Conservation (phyloP, 1,140 invertebrate species). For the Papilio polyxenes region DNA sequence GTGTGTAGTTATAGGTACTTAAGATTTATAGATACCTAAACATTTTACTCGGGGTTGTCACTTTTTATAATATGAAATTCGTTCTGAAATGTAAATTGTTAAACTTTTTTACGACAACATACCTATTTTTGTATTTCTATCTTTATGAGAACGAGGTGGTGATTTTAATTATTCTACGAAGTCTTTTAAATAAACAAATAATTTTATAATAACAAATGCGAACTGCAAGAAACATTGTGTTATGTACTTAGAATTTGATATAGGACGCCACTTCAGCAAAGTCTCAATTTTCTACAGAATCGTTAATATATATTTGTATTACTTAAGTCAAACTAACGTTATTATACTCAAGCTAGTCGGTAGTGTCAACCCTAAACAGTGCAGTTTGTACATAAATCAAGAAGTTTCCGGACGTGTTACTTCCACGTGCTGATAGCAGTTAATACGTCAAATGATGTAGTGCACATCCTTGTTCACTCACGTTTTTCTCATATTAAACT, state of each 20-base stretch:
- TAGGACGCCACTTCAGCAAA: background rate
- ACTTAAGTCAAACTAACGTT: background rate
- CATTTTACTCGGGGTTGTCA: background rate
- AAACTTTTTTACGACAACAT: too few species aligned
- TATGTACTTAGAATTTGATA: too few species aligned
- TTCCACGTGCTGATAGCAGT: slow-evolving; percentile 62
- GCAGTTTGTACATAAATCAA: slow-evolving; percentile 29
- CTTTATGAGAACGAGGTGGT: too few species aligned
- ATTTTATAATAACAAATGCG: too few species aligned
- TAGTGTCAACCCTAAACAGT: background rate
- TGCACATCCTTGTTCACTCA: slow-evolving; percentile 53
- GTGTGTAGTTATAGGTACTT: background rate
- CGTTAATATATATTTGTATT: background rate
- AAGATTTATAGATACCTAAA: slow-evolving; percentile 18
- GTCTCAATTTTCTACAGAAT: background rate
- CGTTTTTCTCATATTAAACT: slow-evolving; percentile 32
- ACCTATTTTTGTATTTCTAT: too few species aligned
- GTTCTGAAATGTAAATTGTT: background rate
- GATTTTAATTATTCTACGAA: too few species aligned
- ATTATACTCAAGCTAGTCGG: background rate
- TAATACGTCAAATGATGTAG: slow-evolving; percentile 58
- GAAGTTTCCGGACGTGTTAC: slow-evolving; percentile 53
- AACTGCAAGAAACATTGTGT: too few species aligned
- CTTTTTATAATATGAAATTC: background rate
- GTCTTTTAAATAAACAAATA: too few species aligned